Base-by-base conservation (phyloP, 2,888 invertebrate genomes). In the Rhopalosiphum nymphaeae region DNA sequence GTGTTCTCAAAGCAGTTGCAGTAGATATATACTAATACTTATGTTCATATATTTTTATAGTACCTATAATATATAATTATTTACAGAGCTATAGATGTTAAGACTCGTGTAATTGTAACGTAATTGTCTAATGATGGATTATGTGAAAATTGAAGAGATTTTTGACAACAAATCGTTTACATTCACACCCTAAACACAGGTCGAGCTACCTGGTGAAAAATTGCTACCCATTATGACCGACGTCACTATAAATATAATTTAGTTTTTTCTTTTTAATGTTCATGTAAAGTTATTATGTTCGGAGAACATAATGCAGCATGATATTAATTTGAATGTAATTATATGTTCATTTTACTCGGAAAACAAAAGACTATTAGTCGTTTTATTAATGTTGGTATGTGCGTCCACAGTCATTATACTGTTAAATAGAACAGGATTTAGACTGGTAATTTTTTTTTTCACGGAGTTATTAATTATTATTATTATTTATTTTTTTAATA, bases 351-450 rank as follows among this genome's bases (percentile, higher is more conserved):
- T 94, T 89, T 90, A 93, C 89, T 44, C 29, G 61, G 46, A 90
- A 90, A 94, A 94, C 94, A 94, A 94, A 94, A 94, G 94, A 49
- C 89, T 93, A 93, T 93, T 93, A 93, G 93, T 61, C n/a, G 46
- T 90, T 93, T 56, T 93, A 90, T 93, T 93, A 93, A 93, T 93
- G 93, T 67, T 9, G 25, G 92, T 61, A 86, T 53, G 89, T 88
- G 67, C 78, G 56, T 89, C n/a, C 36, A 13, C 84, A 49, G 84
- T 93, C 90, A 85, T 89, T 89, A 90, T 49, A 61, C 84, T 56
- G 67, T 93, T 93, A 89, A 89, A 89, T 56, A 90, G 57, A 78
- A 84, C 93, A 57, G 56, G 56, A 93, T 78, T 89, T 88, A 61
- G 42, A 53, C 89, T 53, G 67, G 67, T 67, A 25, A 67, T 49